Evolutionary conservation across 2,113 vertebrate species (phyloP).

Genomic region (Microcebus tavaratra): DNA sequence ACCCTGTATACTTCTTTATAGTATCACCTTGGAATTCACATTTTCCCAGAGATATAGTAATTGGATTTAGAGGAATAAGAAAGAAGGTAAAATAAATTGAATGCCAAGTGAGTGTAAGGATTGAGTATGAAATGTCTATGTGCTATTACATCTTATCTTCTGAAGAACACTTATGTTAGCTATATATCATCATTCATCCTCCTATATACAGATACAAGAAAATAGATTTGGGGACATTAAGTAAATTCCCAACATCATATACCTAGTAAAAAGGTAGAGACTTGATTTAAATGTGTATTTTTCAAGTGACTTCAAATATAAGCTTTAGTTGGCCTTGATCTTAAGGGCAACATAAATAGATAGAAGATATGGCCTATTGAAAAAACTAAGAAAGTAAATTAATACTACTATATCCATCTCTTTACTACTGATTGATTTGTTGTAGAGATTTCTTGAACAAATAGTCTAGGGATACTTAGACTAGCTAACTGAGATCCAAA

Average conservation of each 20-base stretch:
- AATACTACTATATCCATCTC: background rate
- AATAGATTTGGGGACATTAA: background rate
- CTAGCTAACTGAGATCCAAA: background rate
- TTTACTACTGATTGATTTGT: background rate
- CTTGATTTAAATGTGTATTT: background rate
- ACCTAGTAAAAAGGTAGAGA: background rate
- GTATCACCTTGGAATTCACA: background rate
- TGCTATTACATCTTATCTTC: background rate
- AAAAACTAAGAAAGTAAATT: background rate
- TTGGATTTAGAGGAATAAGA: background rate
- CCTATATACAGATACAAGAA: background rate
- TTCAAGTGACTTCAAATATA: background rate
- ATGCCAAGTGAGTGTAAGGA: background rate
- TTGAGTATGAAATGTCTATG: background rate
- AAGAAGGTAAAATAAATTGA: background rate
- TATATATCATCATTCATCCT: background rate
- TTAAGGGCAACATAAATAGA: background rate
- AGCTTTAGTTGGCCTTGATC: background rate
- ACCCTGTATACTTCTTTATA: background rate
- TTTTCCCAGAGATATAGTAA: background rate
- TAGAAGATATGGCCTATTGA: background rate
- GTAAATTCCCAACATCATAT: background rate
- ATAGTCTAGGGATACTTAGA: background rate
- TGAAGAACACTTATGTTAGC: background rate
- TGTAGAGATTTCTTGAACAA: background rate